Evolutionary conservation across 2,888 invertebrate genomes (phyloP).

Genomic region (Andrena chrysosceles): DNA sequence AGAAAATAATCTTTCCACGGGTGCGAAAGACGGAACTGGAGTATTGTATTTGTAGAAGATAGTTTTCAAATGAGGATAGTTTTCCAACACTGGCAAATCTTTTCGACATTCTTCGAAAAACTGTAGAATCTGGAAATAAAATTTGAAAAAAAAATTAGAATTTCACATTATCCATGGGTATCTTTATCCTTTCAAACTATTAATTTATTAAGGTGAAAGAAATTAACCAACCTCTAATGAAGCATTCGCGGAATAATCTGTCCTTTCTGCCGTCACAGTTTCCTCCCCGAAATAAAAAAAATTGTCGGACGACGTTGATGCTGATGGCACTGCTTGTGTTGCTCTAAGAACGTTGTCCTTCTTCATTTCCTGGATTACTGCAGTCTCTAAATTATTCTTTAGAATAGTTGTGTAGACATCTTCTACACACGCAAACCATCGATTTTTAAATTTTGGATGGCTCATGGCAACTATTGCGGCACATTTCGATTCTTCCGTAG

Average conservation of each 20-base stretch:
- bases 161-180: neutral
- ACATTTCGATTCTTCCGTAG: neutral
- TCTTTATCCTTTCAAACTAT: neutral
- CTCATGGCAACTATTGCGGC: neutral
- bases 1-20: slow-evolving; percentile 5
- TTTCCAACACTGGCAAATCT: neutral
- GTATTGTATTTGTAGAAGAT: neutral
- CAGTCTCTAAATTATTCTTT: neutral
- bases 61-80: neutral
- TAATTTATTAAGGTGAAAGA: neutral
- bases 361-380: neutral
- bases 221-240: neutral
- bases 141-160: neutral
- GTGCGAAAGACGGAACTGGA: neutral
- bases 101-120: neutral
- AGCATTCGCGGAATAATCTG: neutral
- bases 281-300: slow-evolving; percentile 1
- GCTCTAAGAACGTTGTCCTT: neutral
- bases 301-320: neutral
- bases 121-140: neutral
- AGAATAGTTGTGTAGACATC: neutral
- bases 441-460: neutral
- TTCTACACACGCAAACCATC: neutral
- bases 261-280: neutral
- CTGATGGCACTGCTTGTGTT: neutral